A percentile compares a stretch with the other conserved stretches of the same genome.
Conservation (phyloP, 2,113 vertebrate genomes). For the Mirounga angustirostris region DNA sequence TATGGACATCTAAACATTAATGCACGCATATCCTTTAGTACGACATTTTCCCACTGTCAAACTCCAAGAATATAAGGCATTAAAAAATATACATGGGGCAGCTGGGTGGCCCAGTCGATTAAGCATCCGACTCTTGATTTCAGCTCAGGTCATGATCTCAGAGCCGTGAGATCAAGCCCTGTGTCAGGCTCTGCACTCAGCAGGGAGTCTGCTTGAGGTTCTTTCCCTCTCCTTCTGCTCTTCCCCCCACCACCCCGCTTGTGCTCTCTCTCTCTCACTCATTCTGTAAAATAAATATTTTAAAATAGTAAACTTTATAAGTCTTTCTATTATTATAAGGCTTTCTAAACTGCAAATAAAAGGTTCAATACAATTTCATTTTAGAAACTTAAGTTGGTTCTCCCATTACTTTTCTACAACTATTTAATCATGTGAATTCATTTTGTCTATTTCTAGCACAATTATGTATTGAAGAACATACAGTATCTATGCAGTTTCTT, state of each 20-base stretch:
- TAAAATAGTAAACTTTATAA: background rate
- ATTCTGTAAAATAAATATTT: background rate
- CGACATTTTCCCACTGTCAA: background rate
- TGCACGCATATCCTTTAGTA: background rate
- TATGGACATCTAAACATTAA: too few species aligned
- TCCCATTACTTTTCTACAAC: background rate
- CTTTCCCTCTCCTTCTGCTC: background rate
- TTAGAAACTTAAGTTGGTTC: background rate
- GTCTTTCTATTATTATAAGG: background rate
- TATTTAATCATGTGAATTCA: background rate
- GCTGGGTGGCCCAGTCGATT: background rate
- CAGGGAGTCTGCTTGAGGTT: background rate
- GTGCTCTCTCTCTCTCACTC: background rate
- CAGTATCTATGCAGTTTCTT: background rate
- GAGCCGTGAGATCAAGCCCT: too few species aligned
- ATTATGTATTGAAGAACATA: background rate
- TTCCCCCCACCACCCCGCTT: background rate
- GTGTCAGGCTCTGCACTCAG: too few species aligned
- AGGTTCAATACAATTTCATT: background rate
- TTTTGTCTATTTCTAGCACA: background rate
- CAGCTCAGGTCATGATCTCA: background rate
- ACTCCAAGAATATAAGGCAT: background rate
- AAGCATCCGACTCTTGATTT: background rate
- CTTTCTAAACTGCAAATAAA: background rate
- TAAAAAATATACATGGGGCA: background rate